Evolutionary conservation across 1,140 invertebrate species (phyloP).

Genomic region (Mizuhopecten yessoensis): DNA sequence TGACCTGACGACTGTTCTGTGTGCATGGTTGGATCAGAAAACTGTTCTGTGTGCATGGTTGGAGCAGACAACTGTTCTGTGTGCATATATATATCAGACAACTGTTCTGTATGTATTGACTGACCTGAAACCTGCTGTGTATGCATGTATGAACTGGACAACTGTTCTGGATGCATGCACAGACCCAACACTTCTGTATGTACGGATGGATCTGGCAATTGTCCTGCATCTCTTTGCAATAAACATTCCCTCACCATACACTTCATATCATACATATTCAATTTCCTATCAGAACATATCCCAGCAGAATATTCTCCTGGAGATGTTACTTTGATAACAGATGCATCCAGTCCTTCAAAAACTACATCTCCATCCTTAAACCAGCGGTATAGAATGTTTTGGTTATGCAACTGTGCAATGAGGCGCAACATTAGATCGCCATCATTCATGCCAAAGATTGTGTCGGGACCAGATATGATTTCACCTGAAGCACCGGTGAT

Average conservation of each 20-base stretch:
- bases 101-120: too few species aligned
- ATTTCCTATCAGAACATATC: neutral
- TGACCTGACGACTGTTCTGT: too few species aligned
- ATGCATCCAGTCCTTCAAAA: neutral
- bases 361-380: neutral
- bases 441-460: slow-evolving; percentile 12
- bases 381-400: neutral
- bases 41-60: neutral
- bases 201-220: neutral
- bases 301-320: slow-evolving; percentile 16
- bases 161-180: neutral
- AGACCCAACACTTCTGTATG: too few species aligned
- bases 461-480: neutral
- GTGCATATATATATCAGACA: neutral
- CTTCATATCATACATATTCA: neutral
- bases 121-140: too few species aligned
- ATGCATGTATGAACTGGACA: neutral
- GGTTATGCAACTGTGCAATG: neutral
- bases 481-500: neutral
- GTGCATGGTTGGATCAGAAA: too few species aligned
- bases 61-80: slow-evolving; percentile 2
- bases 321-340: neutral
- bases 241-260: slow-evolving; percentile 15
- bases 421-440: neutral
- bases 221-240: neutral